A percentile compares a stretch with the other conserved stretches of the same genome.
Evolutionary conservation across 2,113 vertebrate species (phyloP).

Genomic region (Tetrax tetrax): DNA sequence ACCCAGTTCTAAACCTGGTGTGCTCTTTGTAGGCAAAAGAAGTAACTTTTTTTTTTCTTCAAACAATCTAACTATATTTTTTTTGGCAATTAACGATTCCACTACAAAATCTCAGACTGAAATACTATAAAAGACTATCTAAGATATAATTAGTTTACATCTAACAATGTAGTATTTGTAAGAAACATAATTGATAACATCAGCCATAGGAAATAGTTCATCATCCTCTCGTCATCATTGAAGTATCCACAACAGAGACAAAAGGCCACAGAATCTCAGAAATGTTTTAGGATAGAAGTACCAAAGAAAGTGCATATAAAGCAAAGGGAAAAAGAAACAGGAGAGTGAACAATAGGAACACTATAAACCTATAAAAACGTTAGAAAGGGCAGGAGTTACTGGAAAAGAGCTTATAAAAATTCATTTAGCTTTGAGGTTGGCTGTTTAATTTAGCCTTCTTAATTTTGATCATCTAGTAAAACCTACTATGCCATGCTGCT

Average conservation of each 20-base stretch:
- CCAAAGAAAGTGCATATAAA: neutral
- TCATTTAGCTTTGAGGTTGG: neutral
- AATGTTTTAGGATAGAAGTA: neutral
- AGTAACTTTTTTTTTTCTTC: neutral
- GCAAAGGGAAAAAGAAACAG: neutral
- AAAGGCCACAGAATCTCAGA: neutral
- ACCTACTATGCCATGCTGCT: neutral
- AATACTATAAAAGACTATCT: neutral
- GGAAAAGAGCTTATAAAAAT: neutral
- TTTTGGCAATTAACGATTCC: neutral
- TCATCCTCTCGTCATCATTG: neutral
- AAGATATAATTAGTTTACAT: neutral
- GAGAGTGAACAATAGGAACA: neutral
- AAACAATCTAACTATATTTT: neutral
- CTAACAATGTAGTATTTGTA: neutral
- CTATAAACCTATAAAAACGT: neutral
- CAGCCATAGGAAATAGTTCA: neutral
- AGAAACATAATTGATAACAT: neutral
- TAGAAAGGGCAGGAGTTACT: neutral
- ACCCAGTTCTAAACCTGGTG: neutral
- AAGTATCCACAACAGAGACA: neutral
- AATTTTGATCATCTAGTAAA: slow-evolving; percentile 9
- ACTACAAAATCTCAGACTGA: neutral
- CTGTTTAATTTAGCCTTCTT: neutral
- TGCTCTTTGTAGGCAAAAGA: neutral